Base-by-base conservation (phyloP, 2,797 vertebrate species). In the Catamblyrhynchus diadema region DNA sequence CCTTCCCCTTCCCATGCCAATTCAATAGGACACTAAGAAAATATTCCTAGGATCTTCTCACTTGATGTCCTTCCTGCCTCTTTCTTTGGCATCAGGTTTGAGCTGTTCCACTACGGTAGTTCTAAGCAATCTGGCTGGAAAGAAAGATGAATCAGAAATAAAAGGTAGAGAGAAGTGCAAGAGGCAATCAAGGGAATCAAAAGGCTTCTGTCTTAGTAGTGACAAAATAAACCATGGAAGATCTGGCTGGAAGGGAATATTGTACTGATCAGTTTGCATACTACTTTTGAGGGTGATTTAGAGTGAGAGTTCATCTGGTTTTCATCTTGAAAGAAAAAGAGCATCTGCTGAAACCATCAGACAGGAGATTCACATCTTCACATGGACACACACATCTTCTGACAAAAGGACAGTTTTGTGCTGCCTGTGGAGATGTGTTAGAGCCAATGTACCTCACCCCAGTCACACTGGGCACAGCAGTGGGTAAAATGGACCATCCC, bases 391-490 rank as follows among this genome's bases (percentile, higher is more conserved):
- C 12, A 2, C 5, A 0, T 41, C 5, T 73, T 13, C 37, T 57
- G 60, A 27, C 51, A 28, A 5, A 22, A 71, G 35, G 27, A 44
- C 4, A 6, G 30, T 35, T 83, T 53, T 39, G 19, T 3, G 5
- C 41, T 83, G 72, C 15, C 48, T 19, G 6, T 45, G 53, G 44
- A 42, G 25, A 9, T 47, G 44, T 15, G n/a, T 57, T 47, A 61
- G 47, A 51, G 21, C 30, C 12, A 17, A 0, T 0, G 0, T 9
- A 4, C 22, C 65, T 39, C 11, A 4, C 66, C 33, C 39, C 22
- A 10, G 27, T 45, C 50, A 3, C 0, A 0, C 12, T 25, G 45
- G 50, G 42, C 19, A 5, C 5, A 3, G 51, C 45, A 61, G 15
- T 4, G 41, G 51, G 45, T 44, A 33, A 66, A 37, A 25, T 35